phyloP scores from a whole-genome alignment of 2,888 invertebrate genomes.

The Plebejus argus region DNA sequence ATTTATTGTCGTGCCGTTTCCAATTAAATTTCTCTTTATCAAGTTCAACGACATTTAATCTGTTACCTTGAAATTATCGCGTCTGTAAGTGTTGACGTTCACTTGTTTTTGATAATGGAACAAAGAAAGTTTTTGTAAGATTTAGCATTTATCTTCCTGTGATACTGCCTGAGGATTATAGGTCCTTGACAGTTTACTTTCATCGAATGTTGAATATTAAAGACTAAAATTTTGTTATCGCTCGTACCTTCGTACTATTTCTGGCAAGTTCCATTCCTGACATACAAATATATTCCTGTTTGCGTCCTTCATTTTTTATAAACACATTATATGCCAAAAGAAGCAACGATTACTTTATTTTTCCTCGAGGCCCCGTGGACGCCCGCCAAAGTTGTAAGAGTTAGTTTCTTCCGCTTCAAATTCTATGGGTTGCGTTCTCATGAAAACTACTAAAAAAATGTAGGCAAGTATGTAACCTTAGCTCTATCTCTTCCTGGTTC shows the following conservation, averaged over 20 bases:
- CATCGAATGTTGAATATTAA: not conserved
- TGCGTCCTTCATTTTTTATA: slow-evolving; percentile 12
- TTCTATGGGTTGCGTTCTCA: slow-evolving; percentile 11
- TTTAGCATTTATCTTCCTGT: not conserved
- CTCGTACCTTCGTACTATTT: not conserved
- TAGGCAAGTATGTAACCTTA: slow-evolving; percentile 32
- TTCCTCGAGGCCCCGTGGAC: not conserved
- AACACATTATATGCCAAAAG: not conserved
- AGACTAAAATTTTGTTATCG: not conserved
- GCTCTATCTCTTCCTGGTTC: slow-evolving; percentile 38
- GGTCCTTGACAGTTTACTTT: slow-evolving; percentile 16
- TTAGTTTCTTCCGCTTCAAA: not conserved
- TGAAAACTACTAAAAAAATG: slow-evolving; percentile 24
- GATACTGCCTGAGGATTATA: slow-evolving; percentile 1
- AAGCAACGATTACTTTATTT: not conserved
- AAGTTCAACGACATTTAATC: slow-evolving; percentile 74
- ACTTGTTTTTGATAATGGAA: slow-evolving; percentile 35
- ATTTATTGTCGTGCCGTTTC: slow-evolving; percentile 35
- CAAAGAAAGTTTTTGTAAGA: slow-evolving; percentile 25
- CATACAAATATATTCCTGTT: not conserved
- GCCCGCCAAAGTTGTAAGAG: slow-evolving; percentile 21
- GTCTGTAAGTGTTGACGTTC: slow-evolving; percentile 49
- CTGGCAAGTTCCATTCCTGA: not conserved
- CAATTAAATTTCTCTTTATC: slow-evolving; percentile 58
- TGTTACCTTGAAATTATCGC: slow-evolving; percentile 71